Percentiles rank a stretch among this genome's conserved stretches.
These are phyloP conservation scores for Pachypanchax playfairii DNA, from an alignment of 2,113 vertebrate species.

Conservation along the genomic window DNA sequence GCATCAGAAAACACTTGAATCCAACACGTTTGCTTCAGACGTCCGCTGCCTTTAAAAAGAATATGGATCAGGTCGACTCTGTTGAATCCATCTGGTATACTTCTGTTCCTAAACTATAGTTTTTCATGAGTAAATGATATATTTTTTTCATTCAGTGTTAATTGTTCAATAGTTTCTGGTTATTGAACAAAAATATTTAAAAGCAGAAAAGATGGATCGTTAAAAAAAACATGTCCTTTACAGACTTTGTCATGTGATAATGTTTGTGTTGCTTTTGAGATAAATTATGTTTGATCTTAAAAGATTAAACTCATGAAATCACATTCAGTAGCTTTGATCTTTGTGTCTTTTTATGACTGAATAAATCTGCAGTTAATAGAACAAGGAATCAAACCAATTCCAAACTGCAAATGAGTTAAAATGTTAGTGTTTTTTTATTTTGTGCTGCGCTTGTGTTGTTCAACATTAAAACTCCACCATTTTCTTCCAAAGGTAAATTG, in stretches of 20 bases:
- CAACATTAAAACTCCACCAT: too few species aligned
- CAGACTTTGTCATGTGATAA: background rate
- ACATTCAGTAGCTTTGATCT: background rate
- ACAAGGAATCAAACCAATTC: too few species aligned
- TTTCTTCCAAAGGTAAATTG: too few species aligned
- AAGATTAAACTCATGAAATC: conserved; percentile 1
- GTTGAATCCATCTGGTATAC: conserved; percentile 29
- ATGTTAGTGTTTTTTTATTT: too few species aligned
- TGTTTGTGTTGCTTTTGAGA: background rate
- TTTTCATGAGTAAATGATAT: conserved; percentile 44
- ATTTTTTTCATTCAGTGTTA: conserved; percentile 65
- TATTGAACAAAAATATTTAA: conserved; percentile 44
- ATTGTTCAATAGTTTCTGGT: conserved; percentile 43
- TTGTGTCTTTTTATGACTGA: background rate
- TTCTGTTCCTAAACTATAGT: conserved; percentile 23
- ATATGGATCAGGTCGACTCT: conserved; percentile 10
- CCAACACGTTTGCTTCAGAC: conserved; percentile 10
- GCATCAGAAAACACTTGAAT: conserved; percentile 18
- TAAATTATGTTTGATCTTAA: background rate
- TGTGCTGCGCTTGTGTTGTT: too few species aligned
- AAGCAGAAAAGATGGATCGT: conserved; percentile 27
- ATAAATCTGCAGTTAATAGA: background rate
- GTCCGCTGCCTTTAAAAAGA: conserved; percentile 54
- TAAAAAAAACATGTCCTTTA: conserved; percentile 8
- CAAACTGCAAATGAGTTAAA: too few species aligned